Percentiles rank a stretch among this genome's conserved stretches.
phyloP scores from a whole-genome alignment of 2,113 vertebrate genomes.

The Dolichallabes microphthalmus region DNA sequence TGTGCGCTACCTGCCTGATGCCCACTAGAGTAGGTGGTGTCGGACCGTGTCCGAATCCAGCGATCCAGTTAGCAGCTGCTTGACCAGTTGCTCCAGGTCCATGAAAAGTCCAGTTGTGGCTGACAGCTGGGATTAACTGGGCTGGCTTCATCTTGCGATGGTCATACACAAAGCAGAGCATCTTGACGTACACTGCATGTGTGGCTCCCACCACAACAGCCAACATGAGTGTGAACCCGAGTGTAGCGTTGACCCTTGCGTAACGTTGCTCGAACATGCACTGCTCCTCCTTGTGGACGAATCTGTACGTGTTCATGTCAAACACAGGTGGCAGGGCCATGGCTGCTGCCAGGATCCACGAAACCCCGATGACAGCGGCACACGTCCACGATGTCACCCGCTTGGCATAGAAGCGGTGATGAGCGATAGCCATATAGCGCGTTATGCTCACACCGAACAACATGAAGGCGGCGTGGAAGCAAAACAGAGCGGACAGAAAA shows the following conservation, averaged over 20 bases:
- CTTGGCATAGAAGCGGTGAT: slow-evolving; percentile 94
- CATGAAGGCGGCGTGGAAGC: slow-evolving; percentile 94
- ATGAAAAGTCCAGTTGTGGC: slow-evolving; percentile 98
- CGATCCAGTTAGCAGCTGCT: slow-evolving; percentile 95
- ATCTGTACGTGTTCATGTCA: slow-evolving; percentile 89
- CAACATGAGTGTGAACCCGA: slow-evolving; percentile 94
- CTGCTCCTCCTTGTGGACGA: slow-evolving; percentile 90
- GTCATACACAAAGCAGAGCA: slow-evolving; percentile 93
- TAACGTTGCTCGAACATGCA: slow-evolving; percentile 94
- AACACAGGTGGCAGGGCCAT: slow-evolving; percentile 95
- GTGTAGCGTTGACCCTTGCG: slow-evolving; percentile 88
- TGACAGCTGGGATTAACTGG: slow-evolving; percentile 91
- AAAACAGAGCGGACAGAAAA: slow-evolving; percentile 91
- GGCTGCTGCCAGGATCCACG: slow-evolving; percentile 91
- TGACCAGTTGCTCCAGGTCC: slow-evolving; percentile 93
- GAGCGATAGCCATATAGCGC: slow-evolving; percentile 94
- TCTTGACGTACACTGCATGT: slow-evolving; percentile 90
- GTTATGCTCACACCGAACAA: slow-evolving; percentile 93
- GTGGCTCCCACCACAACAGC: slow-evolving; percentile 87
- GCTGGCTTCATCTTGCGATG: slow-evolving; percentile 97
- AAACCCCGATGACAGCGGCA: slow-evolving; percentile 88
- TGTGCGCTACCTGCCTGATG: slow-evolving; percentile 84
- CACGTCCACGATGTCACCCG: slow-evolving; percentile 91
- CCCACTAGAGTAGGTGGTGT: slow-evolving; percentile 93
- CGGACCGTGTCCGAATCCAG: slow-evolving; percentile 91